Conservation (phyloP, 2,113 vertebrate genomes). For the Parotia lawesii region DNA sequence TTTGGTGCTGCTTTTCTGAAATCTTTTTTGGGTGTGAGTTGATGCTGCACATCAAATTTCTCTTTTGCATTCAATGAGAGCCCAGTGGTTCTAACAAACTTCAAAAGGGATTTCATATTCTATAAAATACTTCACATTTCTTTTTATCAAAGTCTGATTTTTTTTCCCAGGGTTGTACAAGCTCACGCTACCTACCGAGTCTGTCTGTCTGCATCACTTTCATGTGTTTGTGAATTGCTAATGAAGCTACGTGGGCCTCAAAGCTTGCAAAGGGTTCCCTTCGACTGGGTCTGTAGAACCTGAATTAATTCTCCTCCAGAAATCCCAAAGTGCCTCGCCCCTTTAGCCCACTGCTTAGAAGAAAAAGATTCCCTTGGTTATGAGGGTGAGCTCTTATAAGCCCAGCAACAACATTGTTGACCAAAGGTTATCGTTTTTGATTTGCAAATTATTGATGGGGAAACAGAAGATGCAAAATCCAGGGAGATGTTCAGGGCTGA, state of each 20-base stretch:
- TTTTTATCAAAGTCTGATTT: neutral
- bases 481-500: neutral
- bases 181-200: neutral
- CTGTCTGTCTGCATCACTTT: neutral
- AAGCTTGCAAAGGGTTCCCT: neutral
- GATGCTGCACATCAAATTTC: conserved; percentile 38
- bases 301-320: neutral
- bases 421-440: neutral
- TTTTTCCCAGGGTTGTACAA: neutral
- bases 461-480: neutral
- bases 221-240: neutral
- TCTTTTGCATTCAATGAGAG: conserved; percentile 27
- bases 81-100: conserved; percentile 38
- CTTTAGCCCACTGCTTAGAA: neutral
- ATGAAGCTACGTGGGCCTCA: neutral
- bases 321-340: neutral
- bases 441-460: conserved; percentile 6
- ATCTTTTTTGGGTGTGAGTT: conserved; percentile 39
- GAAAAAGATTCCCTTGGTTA: neutral
- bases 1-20: conserved; percentile 49
- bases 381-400: neutral
- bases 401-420: neutral
- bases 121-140: conserved; percentile 13
- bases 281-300: neutral
- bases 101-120: conserved; percentile 52